Evolutionary conservation across 2,888 invertebrate genomes (phyloP).

Genomic region (Tromatobia lineatoria): DNA sequence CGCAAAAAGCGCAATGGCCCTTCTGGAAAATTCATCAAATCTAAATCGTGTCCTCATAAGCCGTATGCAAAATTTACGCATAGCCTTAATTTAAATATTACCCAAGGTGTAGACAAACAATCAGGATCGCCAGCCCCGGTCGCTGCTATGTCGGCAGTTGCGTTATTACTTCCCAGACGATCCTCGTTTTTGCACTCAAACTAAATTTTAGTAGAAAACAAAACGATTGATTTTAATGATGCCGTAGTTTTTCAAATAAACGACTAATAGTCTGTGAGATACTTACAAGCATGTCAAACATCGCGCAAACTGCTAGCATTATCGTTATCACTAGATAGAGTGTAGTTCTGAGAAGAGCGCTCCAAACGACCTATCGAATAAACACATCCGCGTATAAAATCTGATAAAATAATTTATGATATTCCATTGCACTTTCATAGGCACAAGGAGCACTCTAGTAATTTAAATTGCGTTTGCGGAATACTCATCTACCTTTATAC

Average conservation of each 20-base stretch:
- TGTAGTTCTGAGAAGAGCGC: conserved; percentile 88
- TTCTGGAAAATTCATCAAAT: too few relatives aligned
- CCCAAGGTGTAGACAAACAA: conserved; percentile 82
- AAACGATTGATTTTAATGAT: neutral
- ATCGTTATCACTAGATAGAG: conserved; percentile 90
- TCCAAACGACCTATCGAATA: conserved; percentile 87
- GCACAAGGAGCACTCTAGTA: neutral
- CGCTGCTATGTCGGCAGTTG: conserved; percentile 75
- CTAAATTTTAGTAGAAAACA: conserved; percentile 68
- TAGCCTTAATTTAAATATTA: conserved; percentile 70
- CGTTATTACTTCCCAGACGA: conserved; percentile 73
- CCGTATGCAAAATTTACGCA: neutral
- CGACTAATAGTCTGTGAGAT: neutral
- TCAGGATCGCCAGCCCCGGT: conserved; percentile 74
- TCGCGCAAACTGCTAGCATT: conserved; percentile 89
- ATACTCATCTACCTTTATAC: conserved; percentile 77
- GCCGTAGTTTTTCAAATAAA: neutral
- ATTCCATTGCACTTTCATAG: neutral
- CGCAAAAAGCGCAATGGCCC: too few relatives aligned
- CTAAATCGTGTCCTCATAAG: too few relatives aligned
- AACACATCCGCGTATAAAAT: conserved; percentile 4
- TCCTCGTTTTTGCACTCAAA: conserved; percentile 80
- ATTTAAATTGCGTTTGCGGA: neutral
- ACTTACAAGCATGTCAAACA: conserved; percentile 88
- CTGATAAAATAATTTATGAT: neutral